Conservation (phyloP, 1,140 invertebrate genomes). For the Portunus trituberculatus region DNA sequence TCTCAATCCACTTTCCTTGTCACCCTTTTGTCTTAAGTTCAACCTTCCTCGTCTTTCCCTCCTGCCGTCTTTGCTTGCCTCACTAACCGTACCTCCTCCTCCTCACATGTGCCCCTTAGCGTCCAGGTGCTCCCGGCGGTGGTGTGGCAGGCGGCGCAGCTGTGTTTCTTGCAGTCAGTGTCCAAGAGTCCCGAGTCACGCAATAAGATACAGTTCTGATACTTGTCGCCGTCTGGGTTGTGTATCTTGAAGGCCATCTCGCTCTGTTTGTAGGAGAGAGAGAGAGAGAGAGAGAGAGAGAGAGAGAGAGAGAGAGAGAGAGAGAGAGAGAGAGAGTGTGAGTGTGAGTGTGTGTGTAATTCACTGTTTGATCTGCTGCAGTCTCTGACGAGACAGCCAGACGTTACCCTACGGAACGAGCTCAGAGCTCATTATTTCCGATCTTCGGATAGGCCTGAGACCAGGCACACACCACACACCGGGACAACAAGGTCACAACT, state of each 20-base stretch:
- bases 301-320: background rate
- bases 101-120: slow-evolving; percentile 70
- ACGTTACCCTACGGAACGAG: no score
- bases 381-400: no score
- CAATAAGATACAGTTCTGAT: slow-evolving; percentile 69
- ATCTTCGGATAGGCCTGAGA: no score
- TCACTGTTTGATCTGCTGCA: no score
- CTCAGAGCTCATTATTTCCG: no score
- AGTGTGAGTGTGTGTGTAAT: no score
- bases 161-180: slow-evolving; percentile 68
- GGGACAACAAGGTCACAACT: no score
- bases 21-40: background rate
- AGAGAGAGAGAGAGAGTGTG: background rate
- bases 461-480: no score
- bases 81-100: slow-evolving; percentile 66
- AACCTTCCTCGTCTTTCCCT: background rate
- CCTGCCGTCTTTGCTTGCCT: background rate
- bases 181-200: slow-evolving; percentile 58
- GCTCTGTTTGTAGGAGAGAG: slow-evolving; percentile 43
- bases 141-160: slow-evolving; percentile 69
- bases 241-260: slow-evolving; percentile 45
- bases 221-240: slow-evolving; percentile 70
- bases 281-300: slow-evolving; percentile 34
- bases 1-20: background rate
- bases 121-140: slow-evolving; percentile 65